Base-by-base conservation (phyloP, 2,888 invertebrate genomes). In the Scaptomyza parva region DNA sequence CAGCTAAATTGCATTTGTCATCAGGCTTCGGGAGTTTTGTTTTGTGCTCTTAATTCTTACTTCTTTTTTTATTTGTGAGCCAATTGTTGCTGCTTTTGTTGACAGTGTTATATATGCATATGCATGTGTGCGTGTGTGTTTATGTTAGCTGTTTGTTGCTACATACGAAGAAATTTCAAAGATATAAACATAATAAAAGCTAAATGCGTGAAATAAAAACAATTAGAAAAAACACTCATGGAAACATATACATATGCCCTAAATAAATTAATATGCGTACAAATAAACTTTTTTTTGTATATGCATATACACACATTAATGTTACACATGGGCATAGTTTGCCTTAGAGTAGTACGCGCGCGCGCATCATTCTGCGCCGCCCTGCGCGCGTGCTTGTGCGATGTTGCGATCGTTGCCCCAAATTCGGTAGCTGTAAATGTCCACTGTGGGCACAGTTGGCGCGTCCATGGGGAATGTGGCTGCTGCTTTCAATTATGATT, bases 241-340 rank as follows among this genome's bases (percentile, higher is more conserved):
- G 50, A 45, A 30, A 53, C 35, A 28, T 20, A n/a, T 50, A 22
- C 18, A 39, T 37, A 61, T 59, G 75, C 68, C 65, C 68, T 59
- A 77, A 77, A 78, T 74, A 63, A 66, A 62, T 55, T 61, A 59
- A 60, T 65, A 74, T 65, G 65, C 48, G 58, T 54, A 59, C 51
- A 70, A 70, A 51, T 45, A 9, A 64, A 53, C 44, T 48, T 40
- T 37, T 48, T 30, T 45, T 33, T 33, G 5, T 14, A 35, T 22
- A 35, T n/a, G 44, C 14, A 28, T 53, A 20, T 37, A 20, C n/a
- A 17, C n/a, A n/a, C n/a, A n/a, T n/a, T n/a, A 14, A 20, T 41
- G 18, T 18, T 8, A 28, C 28, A 45, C 12, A n/a, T 26, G 11
- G 28, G 3, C 18, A 30, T n/a, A n/a, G 35, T 35, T 51, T 20